These are phyloP conservation scores for Pseudolaguvia tuberculata DNA, from an alignment of 2,113 vertebrate species.

Conservation along the genomic window DNA sequence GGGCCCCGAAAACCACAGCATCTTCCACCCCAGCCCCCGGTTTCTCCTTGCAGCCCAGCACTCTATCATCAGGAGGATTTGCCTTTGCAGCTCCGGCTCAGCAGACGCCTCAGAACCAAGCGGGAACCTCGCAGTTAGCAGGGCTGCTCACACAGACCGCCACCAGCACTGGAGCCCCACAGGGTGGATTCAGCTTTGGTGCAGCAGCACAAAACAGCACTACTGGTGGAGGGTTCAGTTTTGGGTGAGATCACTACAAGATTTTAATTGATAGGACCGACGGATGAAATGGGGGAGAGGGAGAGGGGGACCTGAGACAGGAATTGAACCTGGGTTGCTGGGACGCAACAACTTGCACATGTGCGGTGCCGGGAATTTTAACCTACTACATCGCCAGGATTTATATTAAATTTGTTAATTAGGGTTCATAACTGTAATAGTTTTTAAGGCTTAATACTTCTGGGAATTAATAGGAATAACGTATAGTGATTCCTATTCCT, in stretches of 20 bases:
- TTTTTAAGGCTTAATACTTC: too few relatives aligned
- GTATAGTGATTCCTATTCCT: too few relatives aligned
- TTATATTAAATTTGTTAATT: too few relatives aligned
- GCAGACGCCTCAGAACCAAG: slow-evolving; percentile 51
- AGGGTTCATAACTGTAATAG: too few relatives aligned
- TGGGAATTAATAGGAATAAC: too few relatives aligned
- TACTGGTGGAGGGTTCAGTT: slow-evolving; percentile 63
- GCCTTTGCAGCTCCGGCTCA: slow-evolving; percentile 59
- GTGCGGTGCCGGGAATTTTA: too few relatives aligned
- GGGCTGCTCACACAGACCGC: slow-evolving; percentile 65
- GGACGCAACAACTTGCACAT: too few relatives aligned
- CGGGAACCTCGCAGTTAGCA: slow-evolving; percentile 52
- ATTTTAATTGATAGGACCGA: too few relatives aligned
- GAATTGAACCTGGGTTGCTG: too few relatives aligned
- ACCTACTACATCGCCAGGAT: too few relatives aligned
- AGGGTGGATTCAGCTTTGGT: slow-evolving; percentile 74
- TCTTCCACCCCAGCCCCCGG: slow-evolving; percentile 44
- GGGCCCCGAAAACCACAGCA: slow-evolving; percentile 59
- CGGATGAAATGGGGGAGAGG: too few relatives aligned
- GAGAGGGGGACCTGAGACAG: too few relatives aligned
- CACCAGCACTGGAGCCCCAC: slow-evolving; percentile 49
- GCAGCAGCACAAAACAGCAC: slow-evolving; percentile 59
- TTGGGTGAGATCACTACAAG: slow-evolving; percentile 62
- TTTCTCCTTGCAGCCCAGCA: slow-evolving; percentile 65
- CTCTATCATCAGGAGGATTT: slow-evolving; percentile 67